Evolutionary conservation across 2,888 invertebrate species (phyloP), one percentile per base, ranked within the genome.

Genomic region (Lasioglossum zephyrum): DNA sequence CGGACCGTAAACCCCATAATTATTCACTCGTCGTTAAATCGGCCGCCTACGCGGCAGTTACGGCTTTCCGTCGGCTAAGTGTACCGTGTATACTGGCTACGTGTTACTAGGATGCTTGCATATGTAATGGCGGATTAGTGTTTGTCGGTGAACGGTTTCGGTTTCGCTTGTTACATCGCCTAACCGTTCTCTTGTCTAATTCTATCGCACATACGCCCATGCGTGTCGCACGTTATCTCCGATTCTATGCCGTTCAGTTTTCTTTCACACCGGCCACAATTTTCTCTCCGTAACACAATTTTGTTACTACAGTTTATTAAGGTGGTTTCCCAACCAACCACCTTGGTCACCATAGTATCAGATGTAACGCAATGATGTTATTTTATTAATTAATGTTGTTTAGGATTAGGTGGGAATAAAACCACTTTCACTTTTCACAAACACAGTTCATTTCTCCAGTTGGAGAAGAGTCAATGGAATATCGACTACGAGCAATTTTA

Each of bases 21-120:
- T 94, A 94, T 93, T 93, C 93, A 94, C 93, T 94, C 93, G 91
- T 93, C 94, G 93, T 94, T 94, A 94, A 94, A 94, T 93, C 92
- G 92, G 91, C 92, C 90, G 92, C 90, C 92, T 92, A 92, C 90
- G 91, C 90, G 91, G 91, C 92, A 92, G 92, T 94, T 93, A 93
- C 91, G 91, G 92, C 92, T 92, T 93, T 87, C 92, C 86, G 86
- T 85, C 87, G 84, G 78, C 87, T 86, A 86, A 87, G 84, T 89
- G 82, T 87, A 89, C 82, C 86, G 73, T 86, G 87, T 81, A 91
- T 84, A 91, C 82, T 60, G 85, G 81, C 88, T 87, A 86, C 83
- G 84, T 79, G 79, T 86, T 85, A 84, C 85, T 75, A 60, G 87
- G 79, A 83, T 83, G 78, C 86, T 80, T 63, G 87, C 77, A 84